A percentile compares a stretch with the other conserved stretches of the same genome.
These are phyloP conservation scores for Macroteleia sp. DNA, from an alignment of 2,888 invertebrate species.

Conservation along the genomic window DNA sequence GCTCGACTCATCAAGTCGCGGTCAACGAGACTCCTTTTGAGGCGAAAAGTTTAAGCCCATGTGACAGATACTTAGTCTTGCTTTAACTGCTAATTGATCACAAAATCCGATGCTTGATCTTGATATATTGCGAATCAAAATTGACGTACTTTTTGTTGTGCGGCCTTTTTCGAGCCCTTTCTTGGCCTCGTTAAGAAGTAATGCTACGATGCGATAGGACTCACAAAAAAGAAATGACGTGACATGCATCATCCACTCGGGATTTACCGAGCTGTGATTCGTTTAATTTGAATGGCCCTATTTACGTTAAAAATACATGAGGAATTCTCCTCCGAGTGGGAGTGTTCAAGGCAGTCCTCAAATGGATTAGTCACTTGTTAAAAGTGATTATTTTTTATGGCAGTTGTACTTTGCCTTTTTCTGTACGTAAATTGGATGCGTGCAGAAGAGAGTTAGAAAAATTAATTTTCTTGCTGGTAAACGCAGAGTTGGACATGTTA, in stretches of 20 bases:
- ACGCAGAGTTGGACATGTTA: no score
- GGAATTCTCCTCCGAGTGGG: not conserved
- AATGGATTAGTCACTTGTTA: no score
- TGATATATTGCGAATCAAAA: conserved; percentile 70
- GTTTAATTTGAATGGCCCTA: conserved; percentile 23
- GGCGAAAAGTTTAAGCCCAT: conserved; percentile 74
- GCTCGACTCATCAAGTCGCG: conserved; percentile 74
- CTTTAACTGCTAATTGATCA: conserved; percentile 81
- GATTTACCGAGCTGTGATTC: conserved; percentile 18
- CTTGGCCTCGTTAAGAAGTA: conserved; percentile 38
- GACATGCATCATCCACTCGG: conserved; percentile 21
- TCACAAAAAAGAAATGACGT: conserved; percentile 8
- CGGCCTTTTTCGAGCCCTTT: no score
- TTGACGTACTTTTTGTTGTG: conserved; percentile 19
- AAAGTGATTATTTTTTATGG: no score
- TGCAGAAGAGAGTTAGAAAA: no score
- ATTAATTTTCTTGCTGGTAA: no score
- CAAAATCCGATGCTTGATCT: conserved; percentile 77
- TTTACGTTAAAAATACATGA: conserved; percentile 37
- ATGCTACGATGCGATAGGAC: conserved; percentile 22
- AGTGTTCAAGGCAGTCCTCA: no score
- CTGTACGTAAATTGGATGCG: no score
- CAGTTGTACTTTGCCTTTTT: no score
- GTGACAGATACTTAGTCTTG: conserved; percentile 80
- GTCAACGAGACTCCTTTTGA: conserved; percentile 71